A percentile compares a stretch with the other conserved stretches of the same genome.
These are phyloP conservation scores for Patiria pectinifera DNA, from an alignment of 53 echinoderm and acorn worm genomes.

Conservation along the genomic window DNA sequence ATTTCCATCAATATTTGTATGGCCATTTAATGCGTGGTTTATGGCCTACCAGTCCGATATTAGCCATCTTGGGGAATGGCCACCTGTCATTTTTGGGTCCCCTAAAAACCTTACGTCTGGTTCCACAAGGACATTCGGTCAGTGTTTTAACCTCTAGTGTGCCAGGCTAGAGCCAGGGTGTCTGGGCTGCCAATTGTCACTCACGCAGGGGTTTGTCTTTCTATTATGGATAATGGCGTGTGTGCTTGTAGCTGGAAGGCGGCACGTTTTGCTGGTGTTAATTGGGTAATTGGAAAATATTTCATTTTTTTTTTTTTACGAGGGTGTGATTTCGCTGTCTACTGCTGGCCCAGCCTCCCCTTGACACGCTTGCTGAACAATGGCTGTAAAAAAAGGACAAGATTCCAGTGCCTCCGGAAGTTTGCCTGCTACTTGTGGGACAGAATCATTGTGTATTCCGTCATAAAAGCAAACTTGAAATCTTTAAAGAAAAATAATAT, in stretches of 20 bases:
- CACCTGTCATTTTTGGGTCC: slow-evolving; percentile 22
- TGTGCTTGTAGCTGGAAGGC: slow-evolving; percentile 1
- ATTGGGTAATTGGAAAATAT: slow-evolving; percentile 42
- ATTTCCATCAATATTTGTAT: slow-evolving; percentile 41
- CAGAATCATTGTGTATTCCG: too few relatives aligned
- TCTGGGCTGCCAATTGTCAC: slow-evolving; percentile 31
- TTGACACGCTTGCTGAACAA: background rate
- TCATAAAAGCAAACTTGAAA: too few relatives aligned
- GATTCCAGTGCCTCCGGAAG: background rate
- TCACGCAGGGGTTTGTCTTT: slow-evolving; percentile 4
- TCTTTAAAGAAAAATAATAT: too few relatives aligned
- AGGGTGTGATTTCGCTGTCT: slow-evolving; percentile 17
- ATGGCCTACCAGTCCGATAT: slow-evolving; percentile 3
- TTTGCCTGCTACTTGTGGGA: background rate
- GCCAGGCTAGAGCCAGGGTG: background rate
- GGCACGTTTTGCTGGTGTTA: slow-evolving; percentile 14
- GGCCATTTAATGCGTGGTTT: slow-evolving; percentile 19
- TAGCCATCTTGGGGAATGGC: slow-evolving; percentile 23
- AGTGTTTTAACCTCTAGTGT: background rate
- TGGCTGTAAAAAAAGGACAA: too few relatives aligned
- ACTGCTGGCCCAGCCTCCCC: background rate
- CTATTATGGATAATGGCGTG: slow-evolving; percentile 2
- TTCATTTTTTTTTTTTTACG: slow-evolving; percentile 20
- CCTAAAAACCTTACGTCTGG: background rate
- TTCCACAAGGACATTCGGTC: background rate